Conservation (phyloP, 1,140 invertebrate genomes). For the Drosophila bocki region DNA sequence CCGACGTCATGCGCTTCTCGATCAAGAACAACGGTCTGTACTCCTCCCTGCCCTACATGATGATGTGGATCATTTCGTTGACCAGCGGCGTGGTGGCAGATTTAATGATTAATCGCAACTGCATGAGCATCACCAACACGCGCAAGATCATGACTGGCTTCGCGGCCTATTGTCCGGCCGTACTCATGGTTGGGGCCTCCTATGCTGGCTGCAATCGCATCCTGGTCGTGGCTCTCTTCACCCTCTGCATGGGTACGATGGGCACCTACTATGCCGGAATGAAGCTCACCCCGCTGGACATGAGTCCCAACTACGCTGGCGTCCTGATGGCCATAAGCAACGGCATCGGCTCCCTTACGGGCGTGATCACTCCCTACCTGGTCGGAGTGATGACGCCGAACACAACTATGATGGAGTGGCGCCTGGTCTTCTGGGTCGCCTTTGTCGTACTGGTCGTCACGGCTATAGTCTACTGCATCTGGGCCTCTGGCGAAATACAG, state of each 20-base stretch:
- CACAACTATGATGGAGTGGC: slow-evolving; percentile 60
- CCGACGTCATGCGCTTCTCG: slow-evolving; percentile 52
- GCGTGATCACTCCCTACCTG: slow-evolving; percentile 90
- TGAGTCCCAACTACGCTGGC: slow-evolving; percentile 91
- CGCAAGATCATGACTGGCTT: slow-evolving; percentile 11
- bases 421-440: slow-evolving; percentile 30
- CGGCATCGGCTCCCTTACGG: slow-evolving; percentile 91
- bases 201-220: slow-evolving; percentile 50
- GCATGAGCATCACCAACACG: slow-evolving; percentile 19
- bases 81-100: slow-evolving; percentile 45
- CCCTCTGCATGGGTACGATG: slow-evolving; percentile 85
- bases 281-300: slow-evolving; percentile 91
- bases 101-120: slow-evolving; percentile 31
- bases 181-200: slow-evolving; percentile 50
- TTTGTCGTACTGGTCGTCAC: slow-evolving; percentile 11
- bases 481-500: slow-evolving; percentile 30
- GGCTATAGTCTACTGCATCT: slow-evolving; percentile 27
- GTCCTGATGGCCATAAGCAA: slow-evolving; percentile 93
- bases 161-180: slow-evolving; percentile 50
- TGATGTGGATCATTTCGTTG: slow-evolving; percentile 56
- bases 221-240: slow-evolving; percentile 42
- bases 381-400: slow-evolving; percentile 91
- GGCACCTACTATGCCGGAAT: slow-evolving; percentile 89
- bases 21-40: slow-evolving; percentile 52
- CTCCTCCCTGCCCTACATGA: slow-evolving; percentile 59